Conservation (phyloP, 2,888 invertebrate genomes). For the Thyatira batis region DNA sequence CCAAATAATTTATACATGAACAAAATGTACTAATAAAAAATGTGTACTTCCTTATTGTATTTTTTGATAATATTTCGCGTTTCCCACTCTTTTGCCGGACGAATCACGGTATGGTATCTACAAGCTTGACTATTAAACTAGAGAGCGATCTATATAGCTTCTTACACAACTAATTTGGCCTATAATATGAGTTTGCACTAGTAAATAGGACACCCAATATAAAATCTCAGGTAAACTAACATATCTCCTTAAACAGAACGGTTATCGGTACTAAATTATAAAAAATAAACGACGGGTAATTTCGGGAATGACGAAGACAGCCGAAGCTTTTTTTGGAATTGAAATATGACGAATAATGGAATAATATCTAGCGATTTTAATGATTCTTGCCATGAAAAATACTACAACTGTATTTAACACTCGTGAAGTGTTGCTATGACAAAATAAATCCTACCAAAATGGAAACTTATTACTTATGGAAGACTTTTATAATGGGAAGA, state of each 20-base stretch:
- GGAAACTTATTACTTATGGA: constrained; percentile 38
- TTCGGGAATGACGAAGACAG: background rate
- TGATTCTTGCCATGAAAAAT: no score
- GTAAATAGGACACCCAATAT: constrained; percentile 8
- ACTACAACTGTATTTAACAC: background rate
- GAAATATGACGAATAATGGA: background rate
- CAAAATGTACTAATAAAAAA: constrained; percentile 35
- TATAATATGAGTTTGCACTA: background rate
- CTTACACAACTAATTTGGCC: constrained; percentile 8
- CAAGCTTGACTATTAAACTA: constrained; percentile 10
- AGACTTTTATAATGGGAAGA: constrained; percentile 29
- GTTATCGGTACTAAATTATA: no score
- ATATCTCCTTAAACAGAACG: no score
- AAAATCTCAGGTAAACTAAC: background rate
- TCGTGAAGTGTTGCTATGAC: background rate
- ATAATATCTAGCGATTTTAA: background rate
- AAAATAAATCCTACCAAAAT: background rate
- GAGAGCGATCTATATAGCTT: constrained; percentile 6
- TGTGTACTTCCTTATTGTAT: constrained; percentile 38
- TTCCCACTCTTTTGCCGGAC: constrained; percentile 35
- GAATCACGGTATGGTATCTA: constrained; percentile 10
- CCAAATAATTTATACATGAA: constrained; percentile 13
- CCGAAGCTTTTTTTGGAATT: background rate
- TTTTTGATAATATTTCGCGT: constrained; percentile 19
- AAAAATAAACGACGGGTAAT: background rate